Evolutionary conservation across 2,797 vertebrate species (phyloP), one percentile per base, ranked within the genome.

Genomic region (Catamblyrhynchus diadema): DNA sequence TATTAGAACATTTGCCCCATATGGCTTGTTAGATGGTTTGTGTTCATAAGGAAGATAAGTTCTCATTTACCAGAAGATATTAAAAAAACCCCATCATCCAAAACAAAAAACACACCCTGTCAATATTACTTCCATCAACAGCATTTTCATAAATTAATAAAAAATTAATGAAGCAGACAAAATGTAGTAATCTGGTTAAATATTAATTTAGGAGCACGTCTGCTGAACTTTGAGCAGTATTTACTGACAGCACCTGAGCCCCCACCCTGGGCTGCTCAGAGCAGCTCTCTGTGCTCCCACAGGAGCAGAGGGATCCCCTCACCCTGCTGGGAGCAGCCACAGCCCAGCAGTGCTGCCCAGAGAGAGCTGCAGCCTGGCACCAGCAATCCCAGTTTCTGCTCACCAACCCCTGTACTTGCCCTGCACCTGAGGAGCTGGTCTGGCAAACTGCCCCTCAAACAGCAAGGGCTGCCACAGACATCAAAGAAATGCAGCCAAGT

Each of bases 111-210:
- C 61, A 64, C 41, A 96, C 62, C 61, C 90, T 97, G 91, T 97
- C 97, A 96, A 94, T 96, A 95, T 94, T 84, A 95, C 92, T 97
- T 97, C 97, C 95, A 97, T 97, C 97, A 97, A 94, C 81, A 93
- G 79, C 59, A 81, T 97, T 96, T 97, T 96, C 94, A 91, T 78
- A 97, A 95, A 97, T 95, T 88, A 93, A 97, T 98, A 96, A 98
- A 97, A 97, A 96, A 98, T 97, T 97, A 96, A 98, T 95, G 97
- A 97, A 95, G 94, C 90, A 97, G 97, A 97, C 96, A 97, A 97
- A 97, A 98, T 82, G 94, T 80, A 98, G 91, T 95, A 94, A 96
- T 97, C 96, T 97, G 77, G 79, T 98, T 98, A 98, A 98, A 98
- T 98, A 98, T 98, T 98, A 93, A 98, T 98, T 96, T 85, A 96